Base-by-base conservation (phyloP, 2,888 invertebrate genomes). In the Lasioglossum figueresi region DNA sequence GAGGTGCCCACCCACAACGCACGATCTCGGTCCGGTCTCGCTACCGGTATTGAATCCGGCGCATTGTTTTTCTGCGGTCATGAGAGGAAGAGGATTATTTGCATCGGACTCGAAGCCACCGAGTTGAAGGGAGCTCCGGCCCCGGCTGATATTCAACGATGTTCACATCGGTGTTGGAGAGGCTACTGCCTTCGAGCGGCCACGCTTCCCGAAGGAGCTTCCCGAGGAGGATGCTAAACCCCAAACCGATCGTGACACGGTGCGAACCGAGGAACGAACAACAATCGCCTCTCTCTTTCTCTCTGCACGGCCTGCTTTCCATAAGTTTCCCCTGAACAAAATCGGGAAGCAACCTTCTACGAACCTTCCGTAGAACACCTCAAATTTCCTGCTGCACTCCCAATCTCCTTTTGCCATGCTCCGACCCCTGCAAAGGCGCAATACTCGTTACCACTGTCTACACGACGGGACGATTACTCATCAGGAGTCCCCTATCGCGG, bases 21-120 rank as follows among this genome's bases (percentile, higher is more conserved):
- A 94, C 94, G 94, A 94, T 95, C 93, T 94, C 91, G 86, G 88
- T 80, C 84, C 85, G 88, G 88, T 87, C 91, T 93, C 90, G 94
- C 95, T 95, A 95, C 95, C 94, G 94, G 95, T 94, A 95, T 95
- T 95, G 95, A 95, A 94, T 94, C 94, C 92, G 91, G 91, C 93
- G 94, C 93, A 94, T 95, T 95, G 94, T 94, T 95, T 95, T 95
- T 93, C 92, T 92, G 89, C 89, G 92, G 91, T 93, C 93, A 93
- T 93, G 93, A 93, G 93, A 93, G 90, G 88, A 92, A 90, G 91
- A 92, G 92, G 91, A 94, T 93, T 93, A 94, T 94, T 94, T 94
- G 93, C 94, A 94, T 94, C 92, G 90, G 83, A 85, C 85, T 88
- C 83, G 83, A 70, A 85, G 89, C 84, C 80, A 88, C 80, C 83